Evolutionary conservation across 2,888 invertebrate genomes (phyloP), one percentile per base, ranked within the genome.

Genomic region (Ellobium chinense): DNA sequence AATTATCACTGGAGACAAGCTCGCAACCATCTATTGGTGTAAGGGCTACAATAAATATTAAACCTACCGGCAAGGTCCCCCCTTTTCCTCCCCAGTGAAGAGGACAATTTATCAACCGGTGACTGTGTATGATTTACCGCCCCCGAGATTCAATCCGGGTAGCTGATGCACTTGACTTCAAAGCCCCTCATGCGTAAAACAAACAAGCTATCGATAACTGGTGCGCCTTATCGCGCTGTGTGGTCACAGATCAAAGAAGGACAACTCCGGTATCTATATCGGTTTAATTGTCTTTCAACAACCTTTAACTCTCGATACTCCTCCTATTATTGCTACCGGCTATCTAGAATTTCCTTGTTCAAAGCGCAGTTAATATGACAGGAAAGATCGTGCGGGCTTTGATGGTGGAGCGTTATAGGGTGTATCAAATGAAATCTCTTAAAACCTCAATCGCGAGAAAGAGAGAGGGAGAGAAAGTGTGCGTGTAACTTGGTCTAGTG

Each of bases 211-310:
- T 74, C 34, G 24, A 31, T 74, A 62, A 27, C 39, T 37, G 29
- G 27, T 27, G 39, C 63, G 36, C 63, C 39, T 31, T 74, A 74
- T 63, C 39, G 31, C 21, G n/a, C 21, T 29, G 63, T 63, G 29
- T 62, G 39, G 63, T 31, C 63, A 18, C 62, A 39, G n/a, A 74
- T 74, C 62, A 74, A 74, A 63, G 4, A n/a, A 14, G 58, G 27
- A 56, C n/a, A 21, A 5, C 14, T 31, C 31, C 4, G 27, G 56
- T 34, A 34, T 34, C 56, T n/a, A 7, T 31, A 21, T n/a, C 9
- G 58, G n/a, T 70, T n/a, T 70, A 29, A 56, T 36, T 72, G 72
- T 72, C 58, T 56, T 58, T 21, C 24, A n/a, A 58, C 72, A 72
- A 18, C 12, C 65, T 37, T 24, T 37, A 39, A 39, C 66, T 68